Evolutionary conservation across 2,797 vertebrate species (phyloP), one percentile per base, ranked within the genome.

Genomic region (Gymnopithys bicolor): DNA sequence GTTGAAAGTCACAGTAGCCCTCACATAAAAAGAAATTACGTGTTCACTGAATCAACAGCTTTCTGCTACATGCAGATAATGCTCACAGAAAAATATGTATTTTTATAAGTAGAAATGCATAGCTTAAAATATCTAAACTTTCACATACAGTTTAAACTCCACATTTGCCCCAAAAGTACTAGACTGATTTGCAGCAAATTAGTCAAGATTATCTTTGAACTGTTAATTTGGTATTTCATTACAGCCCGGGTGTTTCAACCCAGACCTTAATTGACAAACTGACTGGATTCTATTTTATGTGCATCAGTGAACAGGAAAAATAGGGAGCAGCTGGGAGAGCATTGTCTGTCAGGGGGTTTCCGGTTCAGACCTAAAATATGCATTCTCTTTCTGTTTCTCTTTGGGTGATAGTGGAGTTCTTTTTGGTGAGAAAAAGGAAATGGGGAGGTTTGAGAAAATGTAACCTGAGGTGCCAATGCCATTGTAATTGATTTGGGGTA

Each of bases 231-330:
- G 30, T 90, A 74, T 87, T 96, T 93, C 56, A 71, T 96, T 90
- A 60, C 84, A 95, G 82, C 90, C 80, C 39, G 83, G 33, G 77
- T 86, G 70, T 94, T 95, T 94, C 89, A 91, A 19, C 37, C 79
- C 82, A 93, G 93, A 85, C 86, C 90, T 94, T 97, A 97, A 95
- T 93, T 97, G 97, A 97, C 97, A 97, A 86, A 96, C 96, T 93
- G 96, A 94, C 95, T 97, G 87, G 92, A 88, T 95, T 97, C 97
- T 97, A 81, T 94, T 96, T 93, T 93, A 86, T n/a, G 93, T 91
- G 97, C 97, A 96, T 96, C 97, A 96, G 80, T 89, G 96, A 97
- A 96, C 95, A 96, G 96, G 97, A 93, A 95, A 96, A 97, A 95
- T 92, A 94, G 95, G 60, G 43, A 91, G 73, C 83, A 77, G 90